Conservation (phyloP, 1,140 invertebrate species). For the Carcinoscorpius rotundicauda region DNA sequence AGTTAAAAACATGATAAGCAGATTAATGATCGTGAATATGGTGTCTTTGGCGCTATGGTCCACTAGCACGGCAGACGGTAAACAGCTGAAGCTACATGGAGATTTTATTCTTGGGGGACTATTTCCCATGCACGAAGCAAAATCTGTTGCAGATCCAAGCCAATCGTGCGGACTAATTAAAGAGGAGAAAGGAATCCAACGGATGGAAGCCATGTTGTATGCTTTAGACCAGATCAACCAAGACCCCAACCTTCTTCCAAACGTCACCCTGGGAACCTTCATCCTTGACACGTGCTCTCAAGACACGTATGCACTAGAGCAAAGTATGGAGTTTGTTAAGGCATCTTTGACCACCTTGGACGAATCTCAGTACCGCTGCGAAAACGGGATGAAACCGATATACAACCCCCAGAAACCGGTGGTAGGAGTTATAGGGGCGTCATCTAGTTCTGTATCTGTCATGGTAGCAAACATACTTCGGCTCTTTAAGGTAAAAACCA, state of each 20-base stretch:
- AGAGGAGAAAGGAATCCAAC: constrained; percentile 61
- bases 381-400: constrained; percentile 38
- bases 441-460: constrained; percentile 50
- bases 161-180: constrained; percentile 52
- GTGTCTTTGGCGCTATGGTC: too few species aligned
- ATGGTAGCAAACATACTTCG: constrained; percentile 54
- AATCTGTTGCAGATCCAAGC: constrained; percentile 27
- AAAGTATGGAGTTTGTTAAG: constrained; percentile 63
- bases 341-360: constrained; percentile 46
- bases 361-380: constrained; percentile 43
- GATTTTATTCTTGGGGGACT: constrained; percentile 56
- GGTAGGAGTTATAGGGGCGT: constrained; percentile 51
- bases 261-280: constrained; percentile 44
- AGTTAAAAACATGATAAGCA: too few species aligned
- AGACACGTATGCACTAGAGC: constrained; percentile 67
- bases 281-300: constrained; percentile 67
- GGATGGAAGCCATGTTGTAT: constrained; percentile 73
- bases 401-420: constrained; percentile 46
- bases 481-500: constrained; percentile 44
- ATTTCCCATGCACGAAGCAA: constrained; percentile 62
- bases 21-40: too few species aligned
- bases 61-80: too few species aligned
- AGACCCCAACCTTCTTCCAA: constrained; percentile 40
- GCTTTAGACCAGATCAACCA: constrained; percentile 61
- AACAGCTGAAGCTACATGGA: too few species aligned